phyloP scores from a whole-genome alignment of 2,113 vertebrate species.

The Struthidea cinerea region DNA sequence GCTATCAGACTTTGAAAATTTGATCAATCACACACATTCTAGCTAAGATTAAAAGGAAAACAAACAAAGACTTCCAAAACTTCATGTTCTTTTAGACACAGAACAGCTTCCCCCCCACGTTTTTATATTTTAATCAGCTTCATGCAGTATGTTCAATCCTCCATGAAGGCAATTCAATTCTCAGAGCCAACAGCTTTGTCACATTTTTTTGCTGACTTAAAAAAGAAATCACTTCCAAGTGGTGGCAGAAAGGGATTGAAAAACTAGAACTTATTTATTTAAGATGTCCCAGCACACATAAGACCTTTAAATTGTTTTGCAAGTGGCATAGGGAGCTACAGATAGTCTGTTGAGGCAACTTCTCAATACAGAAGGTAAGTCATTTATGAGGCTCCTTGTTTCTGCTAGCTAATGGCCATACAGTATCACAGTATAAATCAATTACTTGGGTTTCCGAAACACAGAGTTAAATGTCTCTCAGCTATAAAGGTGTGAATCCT shows the following conservation, averaged over 20 bases:
- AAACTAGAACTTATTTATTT: not conserved
- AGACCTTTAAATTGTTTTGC: not conserved
- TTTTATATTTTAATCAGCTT: conserved; percentile 44
- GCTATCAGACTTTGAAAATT: not conserved
- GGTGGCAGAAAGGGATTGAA: not conserved
- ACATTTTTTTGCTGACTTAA: not conserved
- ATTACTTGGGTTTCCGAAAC: not conserved
- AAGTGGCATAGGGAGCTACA: not conserved
- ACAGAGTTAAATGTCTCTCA: not conserved
- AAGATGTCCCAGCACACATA: not conserved
- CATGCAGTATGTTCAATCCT: not conserved
- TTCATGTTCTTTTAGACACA: not conserved
- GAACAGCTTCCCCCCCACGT: not conserved
- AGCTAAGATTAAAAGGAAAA: not conserved
- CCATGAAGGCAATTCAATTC: conserved; percentile 2
- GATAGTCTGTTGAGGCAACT: not conserved
- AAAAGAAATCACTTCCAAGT: not conserved
- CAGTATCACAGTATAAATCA: not conserved
- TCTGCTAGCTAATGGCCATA: not conserved
- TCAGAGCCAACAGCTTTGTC: not conserved
- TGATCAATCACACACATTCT: not conserved
- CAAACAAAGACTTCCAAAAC: not conserved
- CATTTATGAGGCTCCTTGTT: not conserved
- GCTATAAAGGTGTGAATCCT: not conserved
- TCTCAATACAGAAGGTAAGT: not conserved